Evolutionary conservation across 1,140 invertebrate species (phyloP).

Genomic region (Planococcus citri): DNA sequence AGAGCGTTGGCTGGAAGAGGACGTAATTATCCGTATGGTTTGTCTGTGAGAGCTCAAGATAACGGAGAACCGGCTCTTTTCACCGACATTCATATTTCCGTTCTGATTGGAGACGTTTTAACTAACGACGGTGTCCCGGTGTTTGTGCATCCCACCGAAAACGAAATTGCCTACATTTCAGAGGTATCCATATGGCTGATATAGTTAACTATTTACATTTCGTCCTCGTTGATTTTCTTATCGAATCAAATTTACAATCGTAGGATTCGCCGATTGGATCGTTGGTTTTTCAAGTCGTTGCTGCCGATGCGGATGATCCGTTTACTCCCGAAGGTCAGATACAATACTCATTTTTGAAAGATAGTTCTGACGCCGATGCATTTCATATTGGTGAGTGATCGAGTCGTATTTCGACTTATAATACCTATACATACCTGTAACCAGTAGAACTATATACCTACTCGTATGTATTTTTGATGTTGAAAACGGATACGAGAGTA

Average conservation of each 20-base stretch:
- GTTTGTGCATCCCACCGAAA: slow-evolving; percentile 53
- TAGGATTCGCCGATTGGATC: slow-evolving; percentile 59
- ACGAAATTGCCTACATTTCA: slow-evolving; percentile 55
- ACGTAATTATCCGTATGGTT: slow-evolving; percentile 54
- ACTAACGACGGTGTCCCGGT: slow-evolving; percentile 69
- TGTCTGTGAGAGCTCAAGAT: slow-evolving; percentile 56
- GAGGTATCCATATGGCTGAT: too few species aligned
- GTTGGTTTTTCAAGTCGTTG: slow-evolving; percentile 61
- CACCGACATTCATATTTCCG: slow-evolving; percentile 46
- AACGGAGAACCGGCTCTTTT: slow-evolving; percentile 48
- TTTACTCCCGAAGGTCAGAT: slow-evolving; percentile 58
- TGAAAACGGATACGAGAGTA: too few species aligned
- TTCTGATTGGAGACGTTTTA: slow-evolving; percentile 69
- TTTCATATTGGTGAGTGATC: slow-evolving; percentile 54
- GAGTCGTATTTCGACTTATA: too few species aligned
- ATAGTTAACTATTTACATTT: slow-evolving; percentile 22
- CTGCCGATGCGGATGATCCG: slow-evolving; percentile 64
- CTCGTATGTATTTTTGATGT: too few species aligned
- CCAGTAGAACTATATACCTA: too few species aligned
- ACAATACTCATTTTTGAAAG: slow-evolving; percentile 55
- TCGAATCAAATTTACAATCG: slow-evolving; percentile 18
- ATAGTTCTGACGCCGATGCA: slow-evolving; percentile 47
- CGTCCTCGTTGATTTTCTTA: neutral
- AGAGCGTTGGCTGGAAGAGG: slow-evolving; percentile 59
- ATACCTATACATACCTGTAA: neutral